Evolutionary conservation across 2,113 vertebrate genomes (phyloP).

Genomic region (Benitochromis conjunctus): DNA sequence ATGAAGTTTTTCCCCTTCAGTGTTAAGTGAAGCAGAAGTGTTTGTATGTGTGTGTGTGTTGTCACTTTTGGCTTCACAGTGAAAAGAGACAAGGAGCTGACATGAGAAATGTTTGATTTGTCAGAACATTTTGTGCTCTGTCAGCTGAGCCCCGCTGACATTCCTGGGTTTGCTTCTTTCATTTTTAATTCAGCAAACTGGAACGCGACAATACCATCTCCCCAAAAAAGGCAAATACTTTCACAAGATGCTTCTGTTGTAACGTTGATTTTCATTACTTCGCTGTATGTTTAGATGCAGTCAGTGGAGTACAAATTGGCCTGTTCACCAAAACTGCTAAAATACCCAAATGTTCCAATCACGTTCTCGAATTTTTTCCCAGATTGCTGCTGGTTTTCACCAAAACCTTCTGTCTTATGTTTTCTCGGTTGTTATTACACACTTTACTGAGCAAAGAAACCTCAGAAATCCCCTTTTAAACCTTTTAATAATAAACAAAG

Average conservation of each 20-base stretch:
- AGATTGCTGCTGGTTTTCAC: not conserved
- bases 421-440: not conserved
- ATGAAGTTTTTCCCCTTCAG: not conserved
- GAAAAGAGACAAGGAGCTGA: conserved; percentile 5
- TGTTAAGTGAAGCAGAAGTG: not conserved
- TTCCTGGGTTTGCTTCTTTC: not conserved
- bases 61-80: not conserved
- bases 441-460: not conserved
- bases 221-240: not conserved
- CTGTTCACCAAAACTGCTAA: not conserved
- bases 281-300: not conserved
- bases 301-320: not conserved
- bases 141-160: not conserved
- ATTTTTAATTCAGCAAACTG: not conserved
- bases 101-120: not conserved
- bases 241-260: not conserved
- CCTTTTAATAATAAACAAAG: not conserved
- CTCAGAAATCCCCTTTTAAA: not conserved
- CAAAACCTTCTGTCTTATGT: not conserved
- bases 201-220: not conserved
- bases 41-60: not conserved
- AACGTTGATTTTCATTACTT: not conserved
- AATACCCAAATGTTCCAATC: not conserved
- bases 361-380: not conserved
- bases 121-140: conserved; percentile 14